Evolutionary conservation across 2,888 invertebrate species (phyloP).

Genomic region (Eupeodes latifasciatus): DNA sequence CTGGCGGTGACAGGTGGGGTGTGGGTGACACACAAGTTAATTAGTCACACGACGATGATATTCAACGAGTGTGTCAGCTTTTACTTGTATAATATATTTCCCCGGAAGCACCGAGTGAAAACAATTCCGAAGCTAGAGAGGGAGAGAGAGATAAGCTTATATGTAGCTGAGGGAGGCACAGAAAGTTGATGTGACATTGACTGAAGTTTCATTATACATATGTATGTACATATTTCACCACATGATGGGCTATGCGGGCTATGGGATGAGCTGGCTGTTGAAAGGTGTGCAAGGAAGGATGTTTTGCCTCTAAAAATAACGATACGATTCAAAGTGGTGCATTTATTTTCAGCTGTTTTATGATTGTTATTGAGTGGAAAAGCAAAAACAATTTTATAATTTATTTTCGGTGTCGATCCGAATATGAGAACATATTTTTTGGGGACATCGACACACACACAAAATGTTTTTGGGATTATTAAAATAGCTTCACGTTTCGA

Average conservation of each 20-base stretch:
- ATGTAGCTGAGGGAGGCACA: neutral
- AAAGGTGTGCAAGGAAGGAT: conserved; percentile 57
- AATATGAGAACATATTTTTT: neutral
- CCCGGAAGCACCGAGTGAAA: conserved; percentile 58
- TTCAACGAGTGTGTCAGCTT: conserved; percentile 71
- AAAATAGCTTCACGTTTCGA: conserved; percentile 13
- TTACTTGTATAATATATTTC: conserved; percentile 32
- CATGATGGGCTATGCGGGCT: neutral
- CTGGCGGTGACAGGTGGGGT: neutral
- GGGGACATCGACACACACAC: neutral
- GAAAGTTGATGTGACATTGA: conserved; percentile 61
- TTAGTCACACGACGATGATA: conserved; percentile 72
- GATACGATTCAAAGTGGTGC: conserved; percentile 54
- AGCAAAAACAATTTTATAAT: conserved; percentile 8
- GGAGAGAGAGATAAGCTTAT: neutral
- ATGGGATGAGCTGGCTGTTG: conserved; percentile 1
- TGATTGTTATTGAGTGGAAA: conserved; percentile 18
- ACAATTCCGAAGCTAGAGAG: neutral
- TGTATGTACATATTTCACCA: conserved; percentile 37
- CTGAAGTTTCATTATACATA: conserved; percentile 57
- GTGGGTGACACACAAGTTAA: conserved; percentile 72
- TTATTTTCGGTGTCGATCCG: conserved; percentile 11
- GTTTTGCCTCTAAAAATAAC: conserved; percentile 55
- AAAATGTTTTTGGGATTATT: neutral
- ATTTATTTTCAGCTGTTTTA: conserved; percentile 53